Base-by-base conservation (phyloP, 2,113 vertebrate species). In the Chaetorhynchus papuensis region DNA sequence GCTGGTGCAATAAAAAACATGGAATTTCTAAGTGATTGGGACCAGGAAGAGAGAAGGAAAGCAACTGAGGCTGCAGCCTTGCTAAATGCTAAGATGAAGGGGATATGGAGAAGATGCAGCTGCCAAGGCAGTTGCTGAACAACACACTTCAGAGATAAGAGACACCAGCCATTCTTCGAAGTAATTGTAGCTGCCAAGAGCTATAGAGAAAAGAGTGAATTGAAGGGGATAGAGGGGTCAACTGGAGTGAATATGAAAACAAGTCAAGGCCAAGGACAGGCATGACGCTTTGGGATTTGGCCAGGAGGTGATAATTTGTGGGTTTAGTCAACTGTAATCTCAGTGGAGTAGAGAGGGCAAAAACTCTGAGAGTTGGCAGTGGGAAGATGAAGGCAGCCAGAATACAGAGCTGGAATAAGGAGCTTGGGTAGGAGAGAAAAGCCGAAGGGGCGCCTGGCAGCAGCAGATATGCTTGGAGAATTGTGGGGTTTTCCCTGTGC, bases 101-200 rank as follows among this genome's bases (percentile, higher is more conserved):
- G 88, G 24, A 52, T n/a, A 90, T 13, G 23, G 71, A 78, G 71
- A 94, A 95, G 85, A 86, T 2, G 21, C 49, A 84, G 86, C 88
- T 95, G 94, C 88, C 83, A 94, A 92, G 53, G 68, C 82, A 81
- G 72, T 50, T 2, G 0, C 85, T 93, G 86, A 93, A 96, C 86
- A 92, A 81, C 93, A 78, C 91, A 84, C 87, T 97, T 93, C 89
- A 84, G 93, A 94, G 96, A 94, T 96, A 97, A 94, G 94, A 95
- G 72, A 88, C 86, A 95, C 64, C 64, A 97, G 86, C 56, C 80
- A 92, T 94, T 95, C 94, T 95, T 93, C 1, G 56, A 94, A 94
- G 91, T 64, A 91, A 87, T 56, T 21, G 15, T 81, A 89, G 93
- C 83, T 94, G 93, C 96, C 96, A 94, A 95, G 72, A 92, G 86